Percentiles rank a stretch among this genome's conserved stretches.
Evolutionary conservation across 1,140 invertebrate species (phyloP).

Genomic region (Octopus sinensis): DNA sequence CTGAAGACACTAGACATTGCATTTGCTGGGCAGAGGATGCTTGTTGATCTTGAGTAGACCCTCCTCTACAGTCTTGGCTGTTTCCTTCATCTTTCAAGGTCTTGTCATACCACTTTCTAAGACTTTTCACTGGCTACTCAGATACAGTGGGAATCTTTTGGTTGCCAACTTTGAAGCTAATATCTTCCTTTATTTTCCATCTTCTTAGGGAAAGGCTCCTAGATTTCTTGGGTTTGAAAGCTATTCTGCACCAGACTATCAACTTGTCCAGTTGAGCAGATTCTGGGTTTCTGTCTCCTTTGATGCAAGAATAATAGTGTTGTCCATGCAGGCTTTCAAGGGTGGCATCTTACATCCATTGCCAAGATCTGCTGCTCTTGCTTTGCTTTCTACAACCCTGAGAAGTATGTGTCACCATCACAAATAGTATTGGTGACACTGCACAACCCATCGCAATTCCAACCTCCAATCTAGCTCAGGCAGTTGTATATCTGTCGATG

Average conservation of each 20-base stretch:
- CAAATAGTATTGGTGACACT: neutral
- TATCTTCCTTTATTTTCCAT: neutral
- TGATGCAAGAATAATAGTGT: neutral
- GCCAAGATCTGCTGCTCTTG: neutral
- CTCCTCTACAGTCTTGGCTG: neutral
- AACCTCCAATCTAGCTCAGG: neutral
- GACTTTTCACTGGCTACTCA: neutral
- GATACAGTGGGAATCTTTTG: neutral
- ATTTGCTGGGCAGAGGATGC: no score
- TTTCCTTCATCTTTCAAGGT: neutral
- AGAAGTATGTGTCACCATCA: neutral
- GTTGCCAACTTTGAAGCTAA: neutral
- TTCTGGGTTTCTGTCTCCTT: neutral
- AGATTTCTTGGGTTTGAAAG: neutral
- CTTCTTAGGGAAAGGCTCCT: neutral
- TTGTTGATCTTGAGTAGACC: neutral
- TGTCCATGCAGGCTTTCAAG: neutral
- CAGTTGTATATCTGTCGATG: no score
- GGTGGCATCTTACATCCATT: neutral
- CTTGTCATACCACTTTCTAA: neutral
- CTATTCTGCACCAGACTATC: neutral
- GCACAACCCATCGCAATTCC: neutral
- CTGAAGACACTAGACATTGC: no score
- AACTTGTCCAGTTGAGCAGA: neutral
- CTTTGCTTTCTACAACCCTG: neutral